Base-by-base conservation (phyloP, 2,888 invertebrate genomes). In the Trachelus tabidus region DNA sequence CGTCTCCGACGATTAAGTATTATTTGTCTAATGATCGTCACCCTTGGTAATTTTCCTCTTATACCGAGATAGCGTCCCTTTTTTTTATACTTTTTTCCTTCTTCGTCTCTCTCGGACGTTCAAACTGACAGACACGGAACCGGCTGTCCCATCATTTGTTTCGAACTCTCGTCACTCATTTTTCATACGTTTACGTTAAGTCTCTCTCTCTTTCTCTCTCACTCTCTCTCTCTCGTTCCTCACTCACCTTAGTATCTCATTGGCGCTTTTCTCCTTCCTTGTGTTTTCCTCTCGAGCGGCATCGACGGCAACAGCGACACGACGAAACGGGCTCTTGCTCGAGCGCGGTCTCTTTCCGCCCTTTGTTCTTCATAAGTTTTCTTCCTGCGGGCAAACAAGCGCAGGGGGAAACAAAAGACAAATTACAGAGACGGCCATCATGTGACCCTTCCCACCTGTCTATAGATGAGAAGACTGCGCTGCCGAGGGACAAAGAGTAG, bases 401-500 rank as follows among this genome's bases (percentile, higher is more conserved):
- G 79, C 77, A 82, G 23, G 83, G 82, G 87, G 82, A 89, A 89
- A 89, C 90, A 88, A 90, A 90, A 90, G 90, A 90, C 90, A 89
- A 90, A 90, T 90, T 90, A 89, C 90, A 85, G 85, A 85, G 85
- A 87, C 87, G 88, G 86, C 87, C 89, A 89, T 87, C 88, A 87
- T 88, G 89, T 83, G 90, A 90, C 87, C 89, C 89, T 88, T 87
- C 87, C 89, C 90, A 89, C 90, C 89, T 90, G 89, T 87, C 88
- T 80, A 82, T 83, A 81, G 77, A 76, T 75, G 79, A 77, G 79
- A 80, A 37, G 75, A 69, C 12, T 23, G 12, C 35, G 73, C 35
- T 31, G 74, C 69, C 15, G n/a, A 76, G 12, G 37, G 69, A 11
- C 34, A 69, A 40, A 69, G 30, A 12, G 12, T 15, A n/a, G 30